phyloP scores from a whole-genome alignment of 2,888 invertebrate genomes.

The Idaea aversata region DNA sequence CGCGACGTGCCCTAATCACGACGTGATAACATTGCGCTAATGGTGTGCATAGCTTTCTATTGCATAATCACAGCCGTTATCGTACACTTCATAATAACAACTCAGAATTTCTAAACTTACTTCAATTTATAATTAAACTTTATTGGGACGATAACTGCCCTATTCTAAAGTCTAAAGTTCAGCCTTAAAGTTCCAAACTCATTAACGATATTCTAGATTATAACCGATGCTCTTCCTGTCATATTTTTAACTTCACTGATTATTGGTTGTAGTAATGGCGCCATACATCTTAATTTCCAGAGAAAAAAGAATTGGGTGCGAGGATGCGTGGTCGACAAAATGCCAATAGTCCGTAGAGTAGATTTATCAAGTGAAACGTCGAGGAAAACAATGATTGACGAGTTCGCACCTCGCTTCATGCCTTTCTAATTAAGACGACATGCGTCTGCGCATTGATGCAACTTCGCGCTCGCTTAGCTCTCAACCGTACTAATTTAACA shows the following conservation, averaged over 20 bases:
- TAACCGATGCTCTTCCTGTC: not conserved
- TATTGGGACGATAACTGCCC: no score
- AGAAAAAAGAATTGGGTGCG: constrained; percentile 14
- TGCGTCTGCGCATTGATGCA: constrained; percentile 65
- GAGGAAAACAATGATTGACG: constrained; percentile 75
- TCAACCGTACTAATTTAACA: constrained; percentile 51
- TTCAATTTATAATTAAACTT: not conserved
- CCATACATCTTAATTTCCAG: constrained; percentile 8
- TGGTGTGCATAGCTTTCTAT: constrained; percentile 57
- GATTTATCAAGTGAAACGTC: constrained; percentile 60
- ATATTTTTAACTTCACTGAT: not conserved
- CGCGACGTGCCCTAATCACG: constrained; percentile 69
- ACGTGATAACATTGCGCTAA: constrained; percentile 77
- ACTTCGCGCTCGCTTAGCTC: constrained; percentile 61
- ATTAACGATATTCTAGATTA: constrained; percentile 5
- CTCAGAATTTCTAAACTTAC: not conserved
- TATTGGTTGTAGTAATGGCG: not conserved
- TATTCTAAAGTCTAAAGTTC: constrained; percentile 4
- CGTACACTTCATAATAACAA: constrained; percentile 25
- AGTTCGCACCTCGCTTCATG: constrained; percentile 75
- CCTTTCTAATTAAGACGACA: constrained; percentile 76
- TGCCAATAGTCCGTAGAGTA: constrained; percentile 58
- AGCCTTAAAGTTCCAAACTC: constrained; percentile 10
- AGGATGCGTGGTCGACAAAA: constrained; percentile 61
- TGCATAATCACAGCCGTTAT: constrained; percentile 49